Evolutionary conservation across 37 sponge, comb jelly and placozoan species (phyloP).

Genomic region (Diacarnus erythraeanus): DNA sequence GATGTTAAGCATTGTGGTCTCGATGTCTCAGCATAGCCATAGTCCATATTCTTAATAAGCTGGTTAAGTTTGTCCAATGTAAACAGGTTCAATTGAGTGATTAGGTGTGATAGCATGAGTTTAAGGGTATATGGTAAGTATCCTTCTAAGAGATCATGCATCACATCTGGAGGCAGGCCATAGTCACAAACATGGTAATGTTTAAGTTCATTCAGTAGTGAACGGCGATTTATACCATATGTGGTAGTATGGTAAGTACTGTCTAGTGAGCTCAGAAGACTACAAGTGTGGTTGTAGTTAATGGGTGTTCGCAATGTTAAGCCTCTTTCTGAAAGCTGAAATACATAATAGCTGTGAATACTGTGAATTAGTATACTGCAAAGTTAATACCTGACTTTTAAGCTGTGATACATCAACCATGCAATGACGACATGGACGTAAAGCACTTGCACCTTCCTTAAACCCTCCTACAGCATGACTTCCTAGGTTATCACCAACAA

Average conservation of each 20-base stretch:
- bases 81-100: too few relatives aligned
- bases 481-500: slow-evolving; percentile 2
- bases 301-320: background rate
- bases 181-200: background rate
- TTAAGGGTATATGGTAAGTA: too few relatives aligned
- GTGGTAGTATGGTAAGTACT: background rate
- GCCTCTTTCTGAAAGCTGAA: background rate
- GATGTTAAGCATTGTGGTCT: too few relatives aligned
- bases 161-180: background rate
- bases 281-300: background rate
- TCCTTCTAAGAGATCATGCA: too few relatives aligned
- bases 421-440: background rate
- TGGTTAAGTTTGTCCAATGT: too few relatives aligned
- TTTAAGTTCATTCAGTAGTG: too few relatives aligned
- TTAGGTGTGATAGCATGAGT: too few relatives aligned
- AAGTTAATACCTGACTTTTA: background rate
- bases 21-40: too few relatives aligned
- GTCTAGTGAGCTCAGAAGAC: background rate
- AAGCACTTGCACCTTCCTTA: background rate
- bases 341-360: background rate
- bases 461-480: background rate
- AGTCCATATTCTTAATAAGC: too few relatives aligned
- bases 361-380: background rate
- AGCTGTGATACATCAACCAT: background rate
- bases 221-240: background rate